phyloP scores from a whole-genome alignment of 2,113 vertebrate species.

The Tupaia chinensis region DNA sequence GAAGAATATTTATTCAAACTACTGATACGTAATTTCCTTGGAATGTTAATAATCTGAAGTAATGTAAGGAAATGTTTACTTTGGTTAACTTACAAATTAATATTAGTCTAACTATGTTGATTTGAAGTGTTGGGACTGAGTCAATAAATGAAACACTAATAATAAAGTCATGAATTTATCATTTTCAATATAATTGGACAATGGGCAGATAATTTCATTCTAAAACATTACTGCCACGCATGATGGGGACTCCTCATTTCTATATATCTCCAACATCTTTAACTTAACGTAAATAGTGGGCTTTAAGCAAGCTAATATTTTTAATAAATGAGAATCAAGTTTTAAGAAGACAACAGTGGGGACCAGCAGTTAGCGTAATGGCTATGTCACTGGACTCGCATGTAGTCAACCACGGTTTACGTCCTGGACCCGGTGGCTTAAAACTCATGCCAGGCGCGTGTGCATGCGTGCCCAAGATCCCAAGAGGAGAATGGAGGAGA shows the following conservation, averaged over 20 bases:
- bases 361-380: no score
- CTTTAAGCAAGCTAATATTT: constrained; percentile 3
- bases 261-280: background rate
- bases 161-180: constrained; percentile 13
- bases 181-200: background rate
- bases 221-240: background rate
- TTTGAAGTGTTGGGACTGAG: constrained; percentile 13
- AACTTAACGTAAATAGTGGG: background rate
- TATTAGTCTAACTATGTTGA: constrained; percentile 38
- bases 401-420: no score
- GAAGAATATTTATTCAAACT: background rate
- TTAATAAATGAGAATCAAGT: background rate
- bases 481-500: no score
- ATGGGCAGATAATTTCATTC: background rate
- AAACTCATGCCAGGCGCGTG: no score
- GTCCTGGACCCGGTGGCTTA: no score
- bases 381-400: no score
- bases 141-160: constrained; percentile 51
- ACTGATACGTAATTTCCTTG: background rate
- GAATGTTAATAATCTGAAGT: constrained; percentile 38
- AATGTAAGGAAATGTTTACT: constrained; percentile 47
- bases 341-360: background rate
- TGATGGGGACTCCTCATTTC: background rate
- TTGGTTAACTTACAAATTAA: constrained; percentile 39
- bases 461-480: no score